Evolutionary conservation across 64 coral and sea anemone genomes (phyloP).

Genomic region (Pachyseris speciosa): DNA sequence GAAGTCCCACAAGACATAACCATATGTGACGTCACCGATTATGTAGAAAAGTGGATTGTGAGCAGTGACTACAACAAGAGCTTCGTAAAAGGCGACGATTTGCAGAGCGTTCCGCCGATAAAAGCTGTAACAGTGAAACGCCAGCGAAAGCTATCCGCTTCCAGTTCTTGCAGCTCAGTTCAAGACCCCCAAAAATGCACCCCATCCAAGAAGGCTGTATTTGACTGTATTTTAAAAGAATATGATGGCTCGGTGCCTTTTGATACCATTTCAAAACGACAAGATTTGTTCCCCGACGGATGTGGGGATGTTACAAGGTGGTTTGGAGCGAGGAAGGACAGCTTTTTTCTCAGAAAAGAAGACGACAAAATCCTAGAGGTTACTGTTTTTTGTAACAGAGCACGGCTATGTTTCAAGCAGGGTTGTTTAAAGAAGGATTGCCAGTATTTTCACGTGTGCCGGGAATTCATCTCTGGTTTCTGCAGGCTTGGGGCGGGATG

Average conservation of each 20-base stretch:
- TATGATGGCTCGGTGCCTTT: conserved; percentile 48
- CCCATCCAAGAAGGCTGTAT: conserved; percentile 59
- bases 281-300: conserved; percentile 48
- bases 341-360: conserved; percentile 64
- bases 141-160: not conserved
- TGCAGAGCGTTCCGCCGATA: too few relatives aligned
- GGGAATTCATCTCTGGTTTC: conserved; percentile 41
- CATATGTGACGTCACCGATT: too few relatives aligned
- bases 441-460: conserved; percentile 75
- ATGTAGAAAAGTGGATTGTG: too few relatives aligned
- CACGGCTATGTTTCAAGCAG: conserved; percentile 58
- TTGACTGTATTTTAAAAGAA: conserved; percentile 56
- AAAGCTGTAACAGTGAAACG: too few relatives aligned
- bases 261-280: conserved; percentile 23
- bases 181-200: not conserved
- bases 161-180: not conserved
- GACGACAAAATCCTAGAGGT: conserved; percentile 59
- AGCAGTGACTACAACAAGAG: too few relatives aligned
- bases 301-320: conserved; percentile 48
- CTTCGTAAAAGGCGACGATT: too few relatives aligned
- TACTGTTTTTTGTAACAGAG: conserved; percentile 12
- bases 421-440: conserved; percentile 36
- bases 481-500: conserved; percentile 51
- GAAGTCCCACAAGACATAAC: too few relatives aligned
- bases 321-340: conserved; percentile 43